Evolutionary conservation across 2,113 vertebrate species (phyloP).

Genomic region (Crypturellus undulatus): DNA sequence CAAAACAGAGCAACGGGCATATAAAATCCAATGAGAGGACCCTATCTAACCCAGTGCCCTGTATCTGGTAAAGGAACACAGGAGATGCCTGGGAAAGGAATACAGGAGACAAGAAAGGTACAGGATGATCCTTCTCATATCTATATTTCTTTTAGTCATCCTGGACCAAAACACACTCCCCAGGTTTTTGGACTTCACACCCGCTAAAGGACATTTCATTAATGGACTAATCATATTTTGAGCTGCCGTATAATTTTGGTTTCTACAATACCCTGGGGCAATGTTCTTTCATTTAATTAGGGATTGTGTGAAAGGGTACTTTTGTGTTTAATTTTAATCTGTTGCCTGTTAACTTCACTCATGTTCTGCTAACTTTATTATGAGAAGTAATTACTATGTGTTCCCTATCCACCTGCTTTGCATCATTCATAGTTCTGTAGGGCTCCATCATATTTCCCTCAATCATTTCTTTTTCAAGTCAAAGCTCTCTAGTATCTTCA

Average conservation of each 20-base stretch:
- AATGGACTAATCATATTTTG: not conserved
- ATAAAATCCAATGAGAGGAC: slow-evolving; percentile 54
- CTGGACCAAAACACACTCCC: not conserved
- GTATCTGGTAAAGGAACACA: not conserved
- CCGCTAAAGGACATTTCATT: not conserved
- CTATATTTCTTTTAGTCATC: not conserved
- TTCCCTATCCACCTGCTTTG: not conserved
- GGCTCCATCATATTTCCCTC: not conserved
- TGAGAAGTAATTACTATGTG: not conserved
- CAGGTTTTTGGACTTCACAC: not conserved
- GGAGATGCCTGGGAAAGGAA: not conserved
- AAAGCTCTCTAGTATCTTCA: not conserved
- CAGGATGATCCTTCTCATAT: not conserved
- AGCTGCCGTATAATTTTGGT: not conserved
- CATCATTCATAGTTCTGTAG: not conserved
- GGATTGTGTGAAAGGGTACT: not conserved
- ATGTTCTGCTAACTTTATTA: not conserved
- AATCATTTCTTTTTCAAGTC: not conserved
- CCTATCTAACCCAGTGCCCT: not conserved
- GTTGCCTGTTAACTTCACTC: not conserved
- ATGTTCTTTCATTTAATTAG: not conserved
- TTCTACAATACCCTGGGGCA: not conserved
- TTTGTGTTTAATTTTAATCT: not conserved
- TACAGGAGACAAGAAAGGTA: not conserved
- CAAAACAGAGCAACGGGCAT: slow-evolving; percentile 46